These are phyloP conservation scores for Psittacula echo DNA, from an alignment of 2,797 vertebrate species.

Conservation along the genomic window DNA sequence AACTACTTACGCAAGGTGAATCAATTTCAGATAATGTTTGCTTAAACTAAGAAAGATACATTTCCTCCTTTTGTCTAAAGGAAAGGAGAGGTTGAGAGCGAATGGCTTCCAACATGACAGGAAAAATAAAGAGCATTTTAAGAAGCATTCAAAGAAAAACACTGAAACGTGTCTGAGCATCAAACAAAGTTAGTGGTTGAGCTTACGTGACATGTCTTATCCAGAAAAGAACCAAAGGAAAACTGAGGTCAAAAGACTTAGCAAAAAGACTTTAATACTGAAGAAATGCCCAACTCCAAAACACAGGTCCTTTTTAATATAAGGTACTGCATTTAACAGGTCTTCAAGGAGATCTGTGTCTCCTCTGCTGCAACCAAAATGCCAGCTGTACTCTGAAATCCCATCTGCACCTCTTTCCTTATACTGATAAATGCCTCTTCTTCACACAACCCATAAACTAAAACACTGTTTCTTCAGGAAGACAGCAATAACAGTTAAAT, in stretches of 20 bases:
- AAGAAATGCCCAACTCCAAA: background rate
- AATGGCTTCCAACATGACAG: background rate
- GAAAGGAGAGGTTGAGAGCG: background rate
- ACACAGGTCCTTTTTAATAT: background rate
- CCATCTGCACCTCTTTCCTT: background rate
- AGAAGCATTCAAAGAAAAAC: background rate
- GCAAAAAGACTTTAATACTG: background rate
- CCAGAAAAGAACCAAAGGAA: background rate
- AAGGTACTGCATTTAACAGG: background rate
- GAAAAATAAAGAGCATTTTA: background rate
- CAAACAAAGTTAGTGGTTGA: background rate
- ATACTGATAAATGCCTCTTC: background rate
- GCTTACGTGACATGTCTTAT: background rate
- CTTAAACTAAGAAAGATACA: background rate
- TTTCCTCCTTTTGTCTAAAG: background rate
- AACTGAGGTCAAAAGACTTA: background rate
- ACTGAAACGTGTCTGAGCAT: background rate
- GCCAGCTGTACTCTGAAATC: background rate
- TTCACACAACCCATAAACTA: background rate
- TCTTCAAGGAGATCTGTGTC: background rate
- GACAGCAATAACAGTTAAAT: background rate
- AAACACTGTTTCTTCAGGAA: background rate
- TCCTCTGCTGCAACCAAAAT: background rate
- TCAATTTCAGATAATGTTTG: background rate
- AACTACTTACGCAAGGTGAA: background rate